A percentile compares a stretch with the other conserved stretches of the same genome.
phyloP scores from a whole-genome alignment of 1,140 invertebrate genomes.

The Brachionus plicatilis region DNA sequence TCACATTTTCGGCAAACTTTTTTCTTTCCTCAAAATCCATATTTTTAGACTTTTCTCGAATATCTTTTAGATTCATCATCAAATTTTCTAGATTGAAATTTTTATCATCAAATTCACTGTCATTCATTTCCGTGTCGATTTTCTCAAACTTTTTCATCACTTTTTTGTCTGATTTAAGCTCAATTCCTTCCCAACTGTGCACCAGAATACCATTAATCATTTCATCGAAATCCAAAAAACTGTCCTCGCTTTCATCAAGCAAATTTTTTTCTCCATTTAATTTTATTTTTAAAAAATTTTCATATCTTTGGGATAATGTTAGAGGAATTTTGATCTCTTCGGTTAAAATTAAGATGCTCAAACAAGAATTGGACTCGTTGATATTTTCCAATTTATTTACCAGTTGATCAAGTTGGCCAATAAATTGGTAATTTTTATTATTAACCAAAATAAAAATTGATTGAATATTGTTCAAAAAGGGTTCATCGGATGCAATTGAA shows the following conservation, averaged over 20 bases:
- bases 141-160: not conserved
- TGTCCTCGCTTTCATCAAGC: not conserved
- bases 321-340: not conserved
- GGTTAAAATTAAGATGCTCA: not conserved
- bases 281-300: not conserved
- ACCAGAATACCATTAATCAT: constrained; percentile 13
- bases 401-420: not conserved
- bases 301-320: not conserved
- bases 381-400: not conserved
- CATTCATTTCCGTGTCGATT: not conserved
- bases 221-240: not conserved
- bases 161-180: constrained; percentile 29
- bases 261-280: not conserved
- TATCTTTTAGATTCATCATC: constrained; percentile 17
- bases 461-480: not conserved
- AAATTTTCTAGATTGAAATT: constrained; percentile 14
- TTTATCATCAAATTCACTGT: not conserved
- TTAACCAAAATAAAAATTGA: not conserved
- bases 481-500: not conserved
- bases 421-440: not conserved
- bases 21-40: constrained; percentile 29
- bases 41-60: not conserved
- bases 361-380: not conserved
- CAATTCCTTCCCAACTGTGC: constrained; percentile 25
- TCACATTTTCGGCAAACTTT: constrained; percentile 33